phyloP scores from a whole-genome alignment of 2,888 invertebrate genomes.

The Clunio marinus region DNA sequence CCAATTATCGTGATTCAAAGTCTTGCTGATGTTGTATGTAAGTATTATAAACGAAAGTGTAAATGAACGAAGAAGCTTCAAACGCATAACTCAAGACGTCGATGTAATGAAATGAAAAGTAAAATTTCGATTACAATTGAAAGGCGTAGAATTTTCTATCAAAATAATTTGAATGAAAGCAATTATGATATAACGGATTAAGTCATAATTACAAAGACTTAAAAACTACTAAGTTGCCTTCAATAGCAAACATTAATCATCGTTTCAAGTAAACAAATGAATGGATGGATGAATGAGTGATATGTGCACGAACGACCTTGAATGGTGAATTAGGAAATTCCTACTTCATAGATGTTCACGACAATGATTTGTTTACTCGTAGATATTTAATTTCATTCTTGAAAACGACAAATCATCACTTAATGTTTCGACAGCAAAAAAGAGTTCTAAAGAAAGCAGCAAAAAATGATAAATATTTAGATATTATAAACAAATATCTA shows the following conservation, averaged over 20 bases:
- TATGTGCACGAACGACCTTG: too few relatives aligned
- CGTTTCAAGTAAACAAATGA: background rate
- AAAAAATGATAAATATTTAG: background rate
- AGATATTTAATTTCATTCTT: background rate
- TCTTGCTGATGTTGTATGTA: background rate
- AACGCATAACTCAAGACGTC: too few relatives aligned
- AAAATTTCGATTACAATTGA: background rate
- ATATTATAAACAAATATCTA: background rate
- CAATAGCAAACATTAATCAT: too few relatives aligned
- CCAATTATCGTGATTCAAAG: conserved; percentile 9
- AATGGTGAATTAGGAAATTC: too few relatives aligned
- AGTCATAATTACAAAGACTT: background rate
- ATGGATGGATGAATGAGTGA: background rate
- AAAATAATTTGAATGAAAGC: background rate
- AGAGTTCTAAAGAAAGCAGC: background rate
- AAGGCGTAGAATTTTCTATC: background rate
- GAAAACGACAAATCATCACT: background rate
- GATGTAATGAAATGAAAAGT: conserved; percentile 18
- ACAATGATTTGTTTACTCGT: background rate
- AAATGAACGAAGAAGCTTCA: background rate
- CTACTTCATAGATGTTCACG: too few relatives aligned
- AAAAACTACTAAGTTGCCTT: background rate
- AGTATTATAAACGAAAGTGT: background rate
- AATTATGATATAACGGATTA: conserved; percentile 21
- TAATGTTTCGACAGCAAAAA: background rate